Evolutionary conservation across 2,113 vertebrate genomes (phyloP).

Genomic region (Trematomus loennbergii): DNA sequence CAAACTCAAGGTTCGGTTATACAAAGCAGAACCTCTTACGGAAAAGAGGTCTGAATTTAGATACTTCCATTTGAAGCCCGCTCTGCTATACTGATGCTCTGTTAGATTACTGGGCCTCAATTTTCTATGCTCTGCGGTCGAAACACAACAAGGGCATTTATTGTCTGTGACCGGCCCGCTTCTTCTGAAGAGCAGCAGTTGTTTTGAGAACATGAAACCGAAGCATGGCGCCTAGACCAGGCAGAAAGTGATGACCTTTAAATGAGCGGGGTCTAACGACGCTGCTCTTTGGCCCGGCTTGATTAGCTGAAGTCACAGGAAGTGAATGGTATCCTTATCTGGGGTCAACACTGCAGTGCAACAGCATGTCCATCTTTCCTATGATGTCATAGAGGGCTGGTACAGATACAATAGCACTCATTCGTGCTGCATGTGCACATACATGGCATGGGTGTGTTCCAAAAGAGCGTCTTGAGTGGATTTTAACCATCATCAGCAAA

Average conservation of each 20-base stretch:
- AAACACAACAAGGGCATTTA: constrained; percentile 66
- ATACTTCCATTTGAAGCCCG: constrained; percentile 40
- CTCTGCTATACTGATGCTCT: constrained; percentile 60
- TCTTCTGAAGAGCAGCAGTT: constrained; percentile 62
- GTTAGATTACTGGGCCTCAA: constrained; percentile 57
- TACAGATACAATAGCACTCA: constrained; percentile 7
- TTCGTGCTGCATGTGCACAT: neutral
- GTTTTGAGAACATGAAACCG: constrained; percentile 55
- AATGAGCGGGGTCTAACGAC: constrained; percentile 58
- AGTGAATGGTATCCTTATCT: constrained; percentile 66
- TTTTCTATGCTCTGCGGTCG: constrained; percentile 49
- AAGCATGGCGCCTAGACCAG: constrained; percentile 15
- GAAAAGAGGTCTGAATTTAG: constrained; percentile 45
- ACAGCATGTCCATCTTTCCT: constrained; percentile 27
- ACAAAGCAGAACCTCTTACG: neutral
- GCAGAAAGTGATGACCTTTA: constrained; percentile 54
- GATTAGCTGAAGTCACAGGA: constrained; percentile 73
- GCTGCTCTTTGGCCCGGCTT: constrained; percentile 67
- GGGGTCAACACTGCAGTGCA: constrained; percentile 38
- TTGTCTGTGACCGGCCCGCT: constrained; percentile 60
- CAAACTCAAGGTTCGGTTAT: constrained; percentile 2
- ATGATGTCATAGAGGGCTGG: constrained; percentile 48
- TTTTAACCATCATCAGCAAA: constrained; percentile 11
- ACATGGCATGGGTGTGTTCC: neutral
- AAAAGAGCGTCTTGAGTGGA: constrained; percentile 1